Conservation (phyloP, 2,113 vertebrate genomes). For the Herpetotheres cachinnans region DNA sequence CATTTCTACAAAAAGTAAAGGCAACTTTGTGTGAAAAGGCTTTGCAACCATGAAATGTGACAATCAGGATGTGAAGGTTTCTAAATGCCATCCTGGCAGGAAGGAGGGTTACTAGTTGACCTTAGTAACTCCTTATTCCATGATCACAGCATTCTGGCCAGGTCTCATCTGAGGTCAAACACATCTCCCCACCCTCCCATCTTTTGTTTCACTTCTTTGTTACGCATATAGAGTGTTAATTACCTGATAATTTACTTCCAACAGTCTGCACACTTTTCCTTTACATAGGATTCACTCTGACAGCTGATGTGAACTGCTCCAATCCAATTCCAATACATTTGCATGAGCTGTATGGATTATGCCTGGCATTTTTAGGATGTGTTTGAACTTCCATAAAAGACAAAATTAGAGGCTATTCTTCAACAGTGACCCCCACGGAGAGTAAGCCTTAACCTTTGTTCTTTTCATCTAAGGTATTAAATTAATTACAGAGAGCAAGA, state of each 20-base stretch:
- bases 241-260: not conserved
- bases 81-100: not conserved
- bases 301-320: not conserved
- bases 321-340: not conserved
- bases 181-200: not conserved
- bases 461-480: conserved; percentile 44
- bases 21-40: not conserved
- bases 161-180: not conserved
- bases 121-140: not conserved
- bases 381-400: not conserved
- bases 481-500: conserved; percentile 56
- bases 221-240: not conserved
- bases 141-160: not conserved
- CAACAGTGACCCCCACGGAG: conserved; percentile 13
- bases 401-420: conserved; percentile 30
- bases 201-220: not conserved
- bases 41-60: not conserved
- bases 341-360: not conserved
- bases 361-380: not conserved
- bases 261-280: not conserved
- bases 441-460: conserved; percentile 40
- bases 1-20: not conserved
- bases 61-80: not conserved
- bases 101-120: not conserved
- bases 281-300: not conserved